Base-by-base conservation (phyloP, 2,113 vertebrate species). In the Ifrita kowaldi region DNA sequence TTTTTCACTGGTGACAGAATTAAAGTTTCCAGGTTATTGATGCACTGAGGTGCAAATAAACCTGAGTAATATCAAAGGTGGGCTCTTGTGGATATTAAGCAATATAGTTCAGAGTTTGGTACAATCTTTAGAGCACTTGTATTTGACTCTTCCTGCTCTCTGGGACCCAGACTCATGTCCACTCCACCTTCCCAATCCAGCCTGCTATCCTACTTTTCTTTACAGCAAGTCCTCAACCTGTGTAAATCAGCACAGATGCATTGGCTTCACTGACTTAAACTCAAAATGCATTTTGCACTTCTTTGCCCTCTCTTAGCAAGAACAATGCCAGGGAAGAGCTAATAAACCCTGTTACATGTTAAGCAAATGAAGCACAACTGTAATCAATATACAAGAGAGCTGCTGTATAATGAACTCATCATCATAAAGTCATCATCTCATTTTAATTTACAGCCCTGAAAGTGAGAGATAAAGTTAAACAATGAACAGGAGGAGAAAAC, bases 391-490 rank as follows among this genome's bases (percentile, higher is more conserved):
- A 95, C 85, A 95, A 91, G 69, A 59, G 88, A 91, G 64, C 35
- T 93, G 39, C 84, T 49, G 77, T 56, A 90, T 90, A 97, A 97
- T 74, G 81, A 97, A 93, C 87, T 90, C 92, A 96, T 93, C 90
- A 95, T 64, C 92, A 67, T 96, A 77, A 94, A 97, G 81, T 64
- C 91, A 89, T 92, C 42, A 82, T 50, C 87, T 89, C 74, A 16
- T 95, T 94, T 82, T 89, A 95, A 96, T 95, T 97, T 96, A 95
- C 81, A 84, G 74, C 60, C 49, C 94, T 94, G 95, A 90, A 94
- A 94, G 71, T 13, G 74, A 71, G 84, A 95, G 92, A 96, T 95
- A 96, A 97, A 95, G 93, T 96, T 94, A 76, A 96, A 95, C 78
- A 90, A 87, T 50, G 70, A 92, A 56, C 56, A 87, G 94, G 53